These are phyloP conservation scores for Falco concolor DNA, from an alignment of 2,797 vertebrate genomes.

Conservation along the genomic window DNA sequence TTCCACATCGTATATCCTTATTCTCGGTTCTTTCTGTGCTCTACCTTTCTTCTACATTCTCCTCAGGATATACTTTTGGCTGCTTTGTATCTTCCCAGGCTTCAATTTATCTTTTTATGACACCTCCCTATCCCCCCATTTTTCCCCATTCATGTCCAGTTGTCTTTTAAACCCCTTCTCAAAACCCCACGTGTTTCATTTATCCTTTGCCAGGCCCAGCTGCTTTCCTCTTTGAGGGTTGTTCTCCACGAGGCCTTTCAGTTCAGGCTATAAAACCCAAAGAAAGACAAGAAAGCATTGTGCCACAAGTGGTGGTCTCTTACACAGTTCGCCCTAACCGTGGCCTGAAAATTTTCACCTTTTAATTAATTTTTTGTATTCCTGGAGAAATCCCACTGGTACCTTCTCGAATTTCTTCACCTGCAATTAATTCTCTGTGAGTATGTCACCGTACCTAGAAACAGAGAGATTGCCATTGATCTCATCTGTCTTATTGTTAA, in stretches of 20 bases:
- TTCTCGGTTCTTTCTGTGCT: not conserved
- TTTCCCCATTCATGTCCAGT: not conserved
- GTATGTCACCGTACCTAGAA: not conserved
- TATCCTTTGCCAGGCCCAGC: not conserved
- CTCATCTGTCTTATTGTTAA: not conserved
- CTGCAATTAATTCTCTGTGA: not conserved
- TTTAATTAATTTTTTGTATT: not conserved
- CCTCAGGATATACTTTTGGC: not conserved
- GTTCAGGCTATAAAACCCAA: not conserved
- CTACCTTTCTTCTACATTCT: not conserved
- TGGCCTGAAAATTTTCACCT: not conserved
- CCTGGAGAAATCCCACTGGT: not conserved
- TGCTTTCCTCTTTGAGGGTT: not conserved
- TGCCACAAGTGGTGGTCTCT: not conserved
- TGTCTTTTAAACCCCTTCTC: not conserved
- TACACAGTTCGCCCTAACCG: not conserved
- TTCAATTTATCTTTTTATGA: not conserved
- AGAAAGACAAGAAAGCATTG: not conserved
- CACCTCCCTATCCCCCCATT: not conserved
- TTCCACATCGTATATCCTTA: accelerated
- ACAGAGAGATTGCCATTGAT: not conserved
- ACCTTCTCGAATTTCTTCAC: not conserved
- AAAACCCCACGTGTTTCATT: not conserved
- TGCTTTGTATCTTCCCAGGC: not conserved
- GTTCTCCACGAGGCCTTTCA: not conserved